Evolutionary conservation across 2,888 invertebrate species (phyloP).

Genomic region (Lampropteryx suffumata): DNA sequence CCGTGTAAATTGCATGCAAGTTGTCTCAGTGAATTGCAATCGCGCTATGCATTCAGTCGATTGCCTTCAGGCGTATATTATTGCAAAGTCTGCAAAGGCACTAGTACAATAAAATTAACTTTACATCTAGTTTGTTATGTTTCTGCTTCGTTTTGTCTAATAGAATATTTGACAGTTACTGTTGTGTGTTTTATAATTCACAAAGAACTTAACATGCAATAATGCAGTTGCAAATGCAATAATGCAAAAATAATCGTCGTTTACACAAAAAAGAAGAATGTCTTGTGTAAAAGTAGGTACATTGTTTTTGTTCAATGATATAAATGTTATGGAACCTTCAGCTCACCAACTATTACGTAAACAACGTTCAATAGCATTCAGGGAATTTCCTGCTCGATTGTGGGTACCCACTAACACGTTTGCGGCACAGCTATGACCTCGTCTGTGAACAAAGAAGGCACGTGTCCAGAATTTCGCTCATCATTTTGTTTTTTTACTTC

Average conservation of each 20-base stretch:
- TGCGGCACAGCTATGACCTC: slow-evolving; percentile 38
- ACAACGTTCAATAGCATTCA: slow-evolving; percentile 25
- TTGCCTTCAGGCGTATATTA: slow-evolving; percentile 16
- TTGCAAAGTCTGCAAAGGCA: slow-evolving; percentile 1
- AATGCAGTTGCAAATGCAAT: too few relatives aligned
- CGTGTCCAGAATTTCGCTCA: slow-evolving; percentile 48
- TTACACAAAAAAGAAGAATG: too few relatives aligned
- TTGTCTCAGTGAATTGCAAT: slow-evolving; percentile 31
- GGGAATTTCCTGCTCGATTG: slow-evolving; percentile 33
- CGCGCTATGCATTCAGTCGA: slow-evolving; percentile 31
- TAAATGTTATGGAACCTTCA: too few relatives aligned
- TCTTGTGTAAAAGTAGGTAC: too few relatives aligned
- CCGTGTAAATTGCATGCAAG: slow-evolving; percentile 31
- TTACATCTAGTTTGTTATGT: too few relatives aligned
- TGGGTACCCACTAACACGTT: slow-evolving; percentile 20
- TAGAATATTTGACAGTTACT: too few relatives aligned
- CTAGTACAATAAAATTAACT: too few relatives aligned
- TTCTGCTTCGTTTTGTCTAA: too few relatives aligned
- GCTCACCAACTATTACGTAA: slow-evolving; percentile 12
- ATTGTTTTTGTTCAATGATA: too few relatives aligned
- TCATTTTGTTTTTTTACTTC: slow-evolving; percentile 35
- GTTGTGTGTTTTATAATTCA: too few relatives aligned
- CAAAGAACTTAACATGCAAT: too few relatives aligned
- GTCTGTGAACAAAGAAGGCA: slow-evolving; percentile 43
- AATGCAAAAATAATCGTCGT: too few relatives aligned